Base-by-base conservation (phyloP, 1,140 invertebrate species). In the Platorchestia sp. region DNA sequence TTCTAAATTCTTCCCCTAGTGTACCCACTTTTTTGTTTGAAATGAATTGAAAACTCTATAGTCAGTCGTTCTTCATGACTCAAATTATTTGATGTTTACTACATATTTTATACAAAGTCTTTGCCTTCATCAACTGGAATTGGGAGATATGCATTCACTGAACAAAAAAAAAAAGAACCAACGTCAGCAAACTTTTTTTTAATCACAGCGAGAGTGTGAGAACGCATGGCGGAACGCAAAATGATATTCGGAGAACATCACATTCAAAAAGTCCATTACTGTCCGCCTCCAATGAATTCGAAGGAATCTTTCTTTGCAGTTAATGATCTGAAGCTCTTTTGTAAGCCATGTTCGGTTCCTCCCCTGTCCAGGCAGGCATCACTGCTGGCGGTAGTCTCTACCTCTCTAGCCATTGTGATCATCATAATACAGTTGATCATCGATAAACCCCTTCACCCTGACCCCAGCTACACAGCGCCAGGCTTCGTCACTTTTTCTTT, bases 341-440 rank as follows among this genome's bases (percentile, higher is more conserved):
- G 59, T 19, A 75, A 75, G 1, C 10, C 7, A 36, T 75, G 59
- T 36, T 75, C 36, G 10, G 59, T 36, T 10, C 59, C 14, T 89
- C 87, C 43, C 5, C 43, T 93, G 43, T 93, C 0, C 96, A 97
- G 97, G 97, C 96, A 97, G 45, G 97, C 97, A 14, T 97, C 97
- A 22, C 96, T 98, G 36, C 97, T 98, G 40, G 98, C 98, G 0
- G 97, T 98, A 47, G 96, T 97, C 22, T 97, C 98, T 0, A 98
- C 97, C 27, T 97, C 97, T 0, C 96, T 98, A 6, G 97, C 98
- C 0, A 98, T 97, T 96, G 95, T 98, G 1, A 97, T 98, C 6
- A 97, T 98, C 96, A 97, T 98, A 96, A 97, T 97, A 45, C 97
- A 98, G 97, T 98, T 97, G 95, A 97, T 97, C 96, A 97, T 97